Percentiles rank a stretch among this genome's conserved stretches.
Conservation (phyloP, 1,140 invertebrate species). For the Drosophila virilis region DNA sequence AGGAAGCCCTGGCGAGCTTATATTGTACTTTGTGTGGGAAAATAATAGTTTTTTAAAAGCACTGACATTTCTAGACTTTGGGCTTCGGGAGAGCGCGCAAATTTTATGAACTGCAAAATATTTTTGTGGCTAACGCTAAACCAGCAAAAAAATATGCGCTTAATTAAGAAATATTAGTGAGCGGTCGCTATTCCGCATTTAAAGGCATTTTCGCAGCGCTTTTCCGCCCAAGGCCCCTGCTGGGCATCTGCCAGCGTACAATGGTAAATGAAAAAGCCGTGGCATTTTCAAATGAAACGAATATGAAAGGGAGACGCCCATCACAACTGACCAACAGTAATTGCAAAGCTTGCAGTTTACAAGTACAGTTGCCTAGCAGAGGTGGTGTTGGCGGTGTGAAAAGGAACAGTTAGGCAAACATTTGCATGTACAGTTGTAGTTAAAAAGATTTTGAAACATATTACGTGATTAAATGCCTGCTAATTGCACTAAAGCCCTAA, state of each 20-base stretch:
- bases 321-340: conserved; percentile 9
- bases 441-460: too few species aligned
- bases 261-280: conserved; percentile 65
- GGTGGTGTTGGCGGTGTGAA: not conserved
- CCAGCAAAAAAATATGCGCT: conserved; percentile 57
- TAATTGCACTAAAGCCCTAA: too few species aligned
- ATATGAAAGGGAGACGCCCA: conserved; percentile 32
- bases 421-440: not conserved
- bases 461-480: too few species aligned
- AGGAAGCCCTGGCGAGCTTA: conserved; percentile 77
- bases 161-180: conserved; percentile 73
- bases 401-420: not conserved
- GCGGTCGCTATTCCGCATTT: conserved; percentile 52
- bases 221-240: not conserved
- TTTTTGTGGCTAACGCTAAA: conserved; percentile 51
- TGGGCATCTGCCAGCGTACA: conserved; percentile 1
- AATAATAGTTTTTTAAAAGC: conserved; percentile 81
- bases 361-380: conserved; percentile 27
- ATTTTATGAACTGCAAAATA: conserved; percentile 78
- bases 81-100: not conserved
- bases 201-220: conserved; percentile 56
- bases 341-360: not conserved
- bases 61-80: conserved; percentile 44
- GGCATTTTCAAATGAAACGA: conserved; percentile 73
- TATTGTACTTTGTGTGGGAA: conserved; percentile 80